Evolutionary conservation across 2,113 vertebrate species (phyloP).

Genomic region (Aegypius monachus): DNA sequence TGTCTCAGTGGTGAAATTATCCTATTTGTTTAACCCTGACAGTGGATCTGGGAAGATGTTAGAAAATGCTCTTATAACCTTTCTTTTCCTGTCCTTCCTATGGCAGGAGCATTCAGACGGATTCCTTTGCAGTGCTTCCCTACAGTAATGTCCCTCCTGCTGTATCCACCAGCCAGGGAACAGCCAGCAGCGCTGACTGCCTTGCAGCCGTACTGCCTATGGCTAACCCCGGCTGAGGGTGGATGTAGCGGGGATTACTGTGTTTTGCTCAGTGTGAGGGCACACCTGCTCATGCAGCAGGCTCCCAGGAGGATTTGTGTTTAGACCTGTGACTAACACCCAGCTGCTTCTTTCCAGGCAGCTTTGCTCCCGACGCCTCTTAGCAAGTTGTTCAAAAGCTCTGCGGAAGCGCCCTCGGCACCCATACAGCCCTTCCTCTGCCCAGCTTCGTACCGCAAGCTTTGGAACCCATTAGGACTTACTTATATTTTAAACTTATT

Average conservation of each 20-base stretch:
- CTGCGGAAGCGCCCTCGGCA: neutral
- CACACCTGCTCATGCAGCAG: neutral
- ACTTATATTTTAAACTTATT: neutral
- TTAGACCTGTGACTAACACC: neutral
- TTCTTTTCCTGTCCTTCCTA: neutral
- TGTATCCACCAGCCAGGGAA: neutral
- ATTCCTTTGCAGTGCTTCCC: neutral
- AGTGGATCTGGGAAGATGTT: neutral
- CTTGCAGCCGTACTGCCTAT: neutral
- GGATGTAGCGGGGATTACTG: neutral
- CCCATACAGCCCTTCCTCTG: neutral
- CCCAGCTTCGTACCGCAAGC: neutral
- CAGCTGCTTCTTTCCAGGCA: neutral
- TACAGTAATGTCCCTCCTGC: neutral
- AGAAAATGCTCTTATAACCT: neutral
- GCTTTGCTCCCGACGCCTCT: neutral
- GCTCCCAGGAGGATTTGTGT: neutral
- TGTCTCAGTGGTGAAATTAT: neutral
- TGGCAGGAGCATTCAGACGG: neutral
- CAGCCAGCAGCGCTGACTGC: neutral
- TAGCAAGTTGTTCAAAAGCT: neutral
- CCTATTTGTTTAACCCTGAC: neutral
- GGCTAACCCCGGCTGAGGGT: rapidly evolving
- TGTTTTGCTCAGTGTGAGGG: neutral
- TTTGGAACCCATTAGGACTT: neutral